A percentile compares a stretch with the other conserved stretches of the same genome.
Evolutionary conservation across 2,113 vertebrate genomes (phyloP).

Genomic region (Cacatua alba): DNA sequence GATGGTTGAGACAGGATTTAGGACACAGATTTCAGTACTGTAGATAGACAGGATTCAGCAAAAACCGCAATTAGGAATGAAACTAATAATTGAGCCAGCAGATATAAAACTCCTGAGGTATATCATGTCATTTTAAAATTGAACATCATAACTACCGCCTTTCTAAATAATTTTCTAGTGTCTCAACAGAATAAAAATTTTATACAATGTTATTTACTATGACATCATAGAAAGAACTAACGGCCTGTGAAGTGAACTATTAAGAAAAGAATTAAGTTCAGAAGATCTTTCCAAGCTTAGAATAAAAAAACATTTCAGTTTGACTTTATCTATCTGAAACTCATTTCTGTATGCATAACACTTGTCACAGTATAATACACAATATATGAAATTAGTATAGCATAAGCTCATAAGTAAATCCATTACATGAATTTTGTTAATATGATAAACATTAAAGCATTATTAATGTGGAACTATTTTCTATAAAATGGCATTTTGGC

Average conservation of each 20-base stretch:
- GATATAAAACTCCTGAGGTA: neutral
- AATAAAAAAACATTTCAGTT: neutral
- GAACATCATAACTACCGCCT: neutral
- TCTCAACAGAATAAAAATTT: neutral
- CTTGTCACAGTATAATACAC: neutral
- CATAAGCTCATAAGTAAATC: neutral
- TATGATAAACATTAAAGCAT: neutral
- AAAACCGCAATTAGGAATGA: neutral
- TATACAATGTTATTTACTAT: neutral
- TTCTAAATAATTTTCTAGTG: neutral
- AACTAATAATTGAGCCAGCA: neutral
- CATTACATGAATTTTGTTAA: neutral
- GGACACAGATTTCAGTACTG: neutral
- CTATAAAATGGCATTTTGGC: neutral
- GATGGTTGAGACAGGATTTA: neutral
- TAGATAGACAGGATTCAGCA: neutral
- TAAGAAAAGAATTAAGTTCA: neutral
- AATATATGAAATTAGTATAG: neutral
- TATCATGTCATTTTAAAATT: neutral
- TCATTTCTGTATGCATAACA: neutral
- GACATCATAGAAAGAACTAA: neutral
- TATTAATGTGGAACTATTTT: neutral
- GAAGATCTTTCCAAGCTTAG: neutral
- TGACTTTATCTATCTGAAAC: neutral
- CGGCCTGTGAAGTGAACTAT: neutral